A percentile compares a stretch with the other conserved stretches of the same genome.
Conservation (phyloP, 2,797 vertebrate species). For the Lateolabrax maculatus region DNA sequence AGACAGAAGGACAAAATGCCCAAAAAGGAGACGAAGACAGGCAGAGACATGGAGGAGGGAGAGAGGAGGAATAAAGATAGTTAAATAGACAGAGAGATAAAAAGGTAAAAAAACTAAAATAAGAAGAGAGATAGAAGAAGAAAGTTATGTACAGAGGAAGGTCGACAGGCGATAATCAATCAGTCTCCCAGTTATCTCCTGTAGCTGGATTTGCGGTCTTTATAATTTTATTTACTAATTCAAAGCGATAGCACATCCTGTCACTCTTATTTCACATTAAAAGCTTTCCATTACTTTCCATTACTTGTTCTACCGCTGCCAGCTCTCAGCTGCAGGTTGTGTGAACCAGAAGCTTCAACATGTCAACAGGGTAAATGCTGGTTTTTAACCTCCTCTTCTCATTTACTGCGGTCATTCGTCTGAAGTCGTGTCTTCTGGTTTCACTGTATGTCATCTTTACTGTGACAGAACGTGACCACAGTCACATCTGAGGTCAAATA, state of each 20-base stretch:
- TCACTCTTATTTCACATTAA: background rate
- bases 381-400: background rate
- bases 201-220: background rate
- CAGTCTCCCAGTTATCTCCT: background rate
- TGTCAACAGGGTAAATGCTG: background rate
- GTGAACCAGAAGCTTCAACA: background rate
- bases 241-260: background rate
- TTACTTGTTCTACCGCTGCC: too few species aligned
- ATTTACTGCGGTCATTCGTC: too few species aligned
- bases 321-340: too few species aligned
- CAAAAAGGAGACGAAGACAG: background rate
- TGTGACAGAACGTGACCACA: background rate
- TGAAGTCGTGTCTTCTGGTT: too few species aligned
- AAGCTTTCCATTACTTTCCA: too few species aligned
- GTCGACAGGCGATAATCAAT: background rate
- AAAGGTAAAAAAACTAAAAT: too few species aligned
- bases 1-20: background rate
- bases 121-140: background rate
- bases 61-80: background rate
- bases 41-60: background rate
- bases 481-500: background rate
- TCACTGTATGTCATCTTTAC: background rate
- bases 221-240: background rate
- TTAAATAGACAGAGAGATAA: background rate
- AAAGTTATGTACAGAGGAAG: background rate